Percentiles rank a stretch among this genome's conserved stretches.
phyloP scores from a whole-genome alignment of 92 coral and sea anemone species.

The Desmophyllum pertusum region DNA sequence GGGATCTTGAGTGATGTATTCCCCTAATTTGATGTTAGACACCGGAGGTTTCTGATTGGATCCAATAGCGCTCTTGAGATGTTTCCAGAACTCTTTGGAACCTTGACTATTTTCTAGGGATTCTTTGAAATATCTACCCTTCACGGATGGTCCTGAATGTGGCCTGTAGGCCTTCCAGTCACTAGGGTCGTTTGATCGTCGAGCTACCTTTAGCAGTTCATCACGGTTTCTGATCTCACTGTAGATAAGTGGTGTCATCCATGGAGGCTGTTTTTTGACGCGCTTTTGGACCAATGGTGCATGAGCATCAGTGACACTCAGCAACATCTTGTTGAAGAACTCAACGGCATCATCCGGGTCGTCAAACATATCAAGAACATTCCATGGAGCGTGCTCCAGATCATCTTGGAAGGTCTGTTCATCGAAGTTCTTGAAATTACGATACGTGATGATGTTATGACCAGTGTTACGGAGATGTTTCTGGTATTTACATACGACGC shows the following conservation, averaged over 20 bases:
- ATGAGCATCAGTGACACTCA: slow-evolving; percentile 9
- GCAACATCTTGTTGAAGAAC: background rate
- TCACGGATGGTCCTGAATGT: no score
- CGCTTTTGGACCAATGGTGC: background rate
- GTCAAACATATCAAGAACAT: background rate
- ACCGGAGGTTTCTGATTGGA: no score
- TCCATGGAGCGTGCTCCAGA: slow-evolving; percentile 1
- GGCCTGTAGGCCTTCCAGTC: background rate
- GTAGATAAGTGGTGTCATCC: slow-evolving; percentile 36
- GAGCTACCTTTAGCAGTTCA: background rate
- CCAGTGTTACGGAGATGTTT: background rate
- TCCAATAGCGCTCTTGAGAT: no score
- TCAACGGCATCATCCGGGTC: background rate
- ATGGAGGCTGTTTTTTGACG: slow-evolving; percentile 19
- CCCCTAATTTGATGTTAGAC: no score
- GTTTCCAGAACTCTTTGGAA: no score
- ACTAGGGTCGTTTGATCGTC: background rate
- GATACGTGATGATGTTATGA: background rate
- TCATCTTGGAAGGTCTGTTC: background rate
- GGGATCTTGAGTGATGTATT: no score
- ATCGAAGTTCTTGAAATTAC: slow-evolving; percentile 8
- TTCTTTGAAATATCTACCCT: no score
- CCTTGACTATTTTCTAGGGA: no score
- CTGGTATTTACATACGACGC: slow-evolving; percentile 8
- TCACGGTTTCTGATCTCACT: slow-evolving; percentile 17